These are phyloP conservation scores for Macquaria australasica DNA, from an alignment of 2,113 vertebrate genomes.

Conservation along the genomic window DNA sequence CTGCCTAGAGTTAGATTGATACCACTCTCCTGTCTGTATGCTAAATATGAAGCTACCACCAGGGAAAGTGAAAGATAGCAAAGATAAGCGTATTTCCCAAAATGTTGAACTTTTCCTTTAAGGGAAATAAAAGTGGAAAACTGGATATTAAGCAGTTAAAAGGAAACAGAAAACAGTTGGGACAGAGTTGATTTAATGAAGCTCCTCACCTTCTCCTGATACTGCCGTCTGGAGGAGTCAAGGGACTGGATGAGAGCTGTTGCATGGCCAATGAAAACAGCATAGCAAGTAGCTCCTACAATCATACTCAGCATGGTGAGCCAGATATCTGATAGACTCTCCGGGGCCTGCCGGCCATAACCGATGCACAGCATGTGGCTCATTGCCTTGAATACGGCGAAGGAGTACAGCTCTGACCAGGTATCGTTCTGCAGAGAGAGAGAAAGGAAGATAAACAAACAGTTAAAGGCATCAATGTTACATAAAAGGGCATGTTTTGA, in stretches of 20 bases:
- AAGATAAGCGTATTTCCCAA: background rate
- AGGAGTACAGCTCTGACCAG: slow-evolving; percentile 98
- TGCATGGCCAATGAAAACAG: slow-evolving; percentile 94
- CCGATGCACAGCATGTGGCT: slow-evolving; percentile 99
- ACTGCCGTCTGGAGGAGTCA: slow-evolving; percentile 94
- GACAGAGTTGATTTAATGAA: slow-evolving; percentile 20
- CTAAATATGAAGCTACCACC: background rate
- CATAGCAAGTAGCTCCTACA: slow-evolving; percentile 96
- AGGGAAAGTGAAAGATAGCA: background rate
- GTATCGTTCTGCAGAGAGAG: slow-evolving; percentile 91
- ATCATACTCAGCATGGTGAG: slow-evolving; percentile 99
- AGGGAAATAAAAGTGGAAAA: background rate
- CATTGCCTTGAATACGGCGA: slow-evolving; percentile 98
- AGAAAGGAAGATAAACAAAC: slow-evolving; percentile 16
- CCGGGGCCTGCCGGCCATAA: slow-evolving; percentile 94
- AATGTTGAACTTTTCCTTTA: background rate
- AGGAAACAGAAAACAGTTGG: slow-evolving; percentile 9
- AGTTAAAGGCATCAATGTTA: slow-evolving; percentile 36
- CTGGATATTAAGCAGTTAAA: background rate
- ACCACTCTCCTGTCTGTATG: background rate
- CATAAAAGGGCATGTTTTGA: slow-evolving; percentile 33
- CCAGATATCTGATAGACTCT: slow-evolving; percentile 98
- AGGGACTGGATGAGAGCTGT: slow-evolving; percentile 95
- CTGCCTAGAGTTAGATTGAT: background rate
- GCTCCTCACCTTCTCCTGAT: slow-evolving; percentile 93